Conservation (phyloP, 2,888 invertebrate genomes). For the Netelia fuscicornis region DNA sequence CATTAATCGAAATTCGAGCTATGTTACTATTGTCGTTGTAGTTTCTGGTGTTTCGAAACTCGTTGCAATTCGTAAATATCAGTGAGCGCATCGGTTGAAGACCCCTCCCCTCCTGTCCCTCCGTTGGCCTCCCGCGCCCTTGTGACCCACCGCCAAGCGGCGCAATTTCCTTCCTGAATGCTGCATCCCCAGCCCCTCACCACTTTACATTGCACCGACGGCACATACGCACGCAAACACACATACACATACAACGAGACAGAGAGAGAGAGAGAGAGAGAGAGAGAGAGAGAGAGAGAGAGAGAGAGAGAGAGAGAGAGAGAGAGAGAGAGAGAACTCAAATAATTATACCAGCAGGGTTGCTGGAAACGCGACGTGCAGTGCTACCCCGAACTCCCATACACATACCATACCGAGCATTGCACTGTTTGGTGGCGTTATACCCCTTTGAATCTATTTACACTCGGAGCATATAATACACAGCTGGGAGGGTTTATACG, state of each 20-base stretch:
- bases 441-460: conserved; percentile 64
- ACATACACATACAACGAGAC: not conserved
- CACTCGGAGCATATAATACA: conserved; percentile 63
- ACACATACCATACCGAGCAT: conserved; percentile 32
- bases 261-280: too few relatives aligned
- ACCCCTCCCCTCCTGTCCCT: not conserved
- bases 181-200: conserved; percentile 7
- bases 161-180: conserved; percentile 62
- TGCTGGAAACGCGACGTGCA: conserved; percentile 37
- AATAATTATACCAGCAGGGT: conserved; percentile 63
- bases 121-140: not conserved
- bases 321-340: conserved; percentile 46
- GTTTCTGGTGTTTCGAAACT: conserved; percentile 49
- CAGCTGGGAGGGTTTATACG: conserved; percentile 65
- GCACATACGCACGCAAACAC: not conserved
- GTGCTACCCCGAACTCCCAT: not conserved
- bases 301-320: too few relatives aligned
- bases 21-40: conserved; percentile 39
- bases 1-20: conserved; percentile 54
- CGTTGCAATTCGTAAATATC: conserved; percentile 64
- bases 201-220: conserved; percentile 8
- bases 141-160: conserved; percentile 27
- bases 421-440: conserved; percentile 61
- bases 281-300: conserved; percentile 1
- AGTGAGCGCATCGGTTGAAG: conserved; percentile 37